Percentiles rank a stretch among this genome's conserved stretches.
phyloP scores from a whole-genome alignment of 2,797 vertebrate species.

The Sebastolobus altivelis region DNA sequence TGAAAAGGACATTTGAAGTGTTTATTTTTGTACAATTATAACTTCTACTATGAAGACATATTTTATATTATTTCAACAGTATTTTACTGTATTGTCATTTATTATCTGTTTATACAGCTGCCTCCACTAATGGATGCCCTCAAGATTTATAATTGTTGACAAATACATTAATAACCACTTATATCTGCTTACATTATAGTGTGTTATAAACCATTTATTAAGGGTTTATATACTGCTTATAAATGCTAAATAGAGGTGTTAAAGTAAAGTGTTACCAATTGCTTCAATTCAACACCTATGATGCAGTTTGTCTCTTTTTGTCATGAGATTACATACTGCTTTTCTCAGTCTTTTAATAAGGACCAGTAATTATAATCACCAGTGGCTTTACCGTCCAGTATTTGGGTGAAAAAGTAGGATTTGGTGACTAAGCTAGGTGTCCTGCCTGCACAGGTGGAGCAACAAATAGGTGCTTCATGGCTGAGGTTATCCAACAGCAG shows the following conservation, averaged over 20 bases:
- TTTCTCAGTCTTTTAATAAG: not conserved
- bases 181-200: not conserved
- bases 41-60: not conserved
- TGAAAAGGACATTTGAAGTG: not conserved
- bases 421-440: not conserved
- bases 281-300: not conserved
- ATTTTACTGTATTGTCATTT: not conserved
- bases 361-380: not conserved
- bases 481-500: slow-evolving; percentile 29
- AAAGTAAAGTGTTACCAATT: not conserved
- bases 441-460: not conserved
- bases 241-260: not conserved
- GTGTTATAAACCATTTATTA: not conserved
- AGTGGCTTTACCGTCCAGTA: not conserved
- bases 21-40: not conserved
- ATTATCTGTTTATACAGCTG: not conserved
- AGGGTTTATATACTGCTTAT: not conserved
- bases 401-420: not conserved
- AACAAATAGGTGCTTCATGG: slow-evolving; percentile 12
- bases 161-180: not conserved
- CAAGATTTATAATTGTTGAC: not conserved
- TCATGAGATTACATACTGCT: not conserved
- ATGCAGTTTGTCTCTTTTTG: not conserved
- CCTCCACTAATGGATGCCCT: not conserved
- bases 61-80: not conserved